A percentile compares a stretch with the other conserved stretches of the same genome.
Conservation (phyloP, 2,888 invertebrate species). For the Sminthurides aquaticus region DNA sequence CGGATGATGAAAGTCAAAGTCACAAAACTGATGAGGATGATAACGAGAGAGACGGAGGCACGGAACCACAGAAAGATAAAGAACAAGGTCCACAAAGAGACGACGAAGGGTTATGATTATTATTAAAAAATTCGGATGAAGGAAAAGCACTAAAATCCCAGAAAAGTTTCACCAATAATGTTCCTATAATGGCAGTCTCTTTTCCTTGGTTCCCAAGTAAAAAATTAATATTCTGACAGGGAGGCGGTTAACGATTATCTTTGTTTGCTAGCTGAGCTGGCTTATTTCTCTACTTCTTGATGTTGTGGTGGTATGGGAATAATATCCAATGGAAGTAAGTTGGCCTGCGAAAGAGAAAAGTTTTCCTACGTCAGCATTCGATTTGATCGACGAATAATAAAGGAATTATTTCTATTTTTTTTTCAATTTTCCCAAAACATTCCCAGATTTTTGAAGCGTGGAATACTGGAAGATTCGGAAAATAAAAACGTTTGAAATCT, state of each 20-base stretch:
- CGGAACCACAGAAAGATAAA: not conserved
- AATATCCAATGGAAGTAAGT: too few relatives aligned
- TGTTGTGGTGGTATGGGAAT: not conserved
- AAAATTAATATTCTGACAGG: constrained; percentile 5
- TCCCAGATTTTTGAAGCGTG: too few relatives aligned
- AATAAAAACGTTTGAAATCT: too few relatives aligned
- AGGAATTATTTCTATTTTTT: not conserved
- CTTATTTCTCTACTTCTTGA: not conserved
- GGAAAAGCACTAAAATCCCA: constrained; percentile 15
- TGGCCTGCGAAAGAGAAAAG: not conserved
- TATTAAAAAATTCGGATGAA: constrained; percentile 18
- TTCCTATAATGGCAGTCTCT: not conserved
- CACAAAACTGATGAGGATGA: not conserved
- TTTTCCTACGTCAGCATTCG: not conserved
- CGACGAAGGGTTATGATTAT: constrained; percentile 8
- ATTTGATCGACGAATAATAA: not conserved
- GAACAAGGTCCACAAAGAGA: constrained; percentile 6
- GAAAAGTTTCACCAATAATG: constrained; percentile 7
- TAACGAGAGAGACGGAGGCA: constrained; percentile 14
- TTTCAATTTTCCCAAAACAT: not conserved
- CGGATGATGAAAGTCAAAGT: too few relatives aligned
- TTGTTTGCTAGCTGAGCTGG: not conserved
- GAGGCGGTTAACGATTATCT: constrained; percentile 6
- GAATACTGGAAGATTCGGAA: too few relatives aligned
- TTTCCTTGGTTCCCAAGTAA: constrained; percentile 1